These are phyloP conservation scores for Ochotona curzoniae DNA, from an alignment of 2,113 vertebrate genomes.

Conservation along the genomic window DNA sequence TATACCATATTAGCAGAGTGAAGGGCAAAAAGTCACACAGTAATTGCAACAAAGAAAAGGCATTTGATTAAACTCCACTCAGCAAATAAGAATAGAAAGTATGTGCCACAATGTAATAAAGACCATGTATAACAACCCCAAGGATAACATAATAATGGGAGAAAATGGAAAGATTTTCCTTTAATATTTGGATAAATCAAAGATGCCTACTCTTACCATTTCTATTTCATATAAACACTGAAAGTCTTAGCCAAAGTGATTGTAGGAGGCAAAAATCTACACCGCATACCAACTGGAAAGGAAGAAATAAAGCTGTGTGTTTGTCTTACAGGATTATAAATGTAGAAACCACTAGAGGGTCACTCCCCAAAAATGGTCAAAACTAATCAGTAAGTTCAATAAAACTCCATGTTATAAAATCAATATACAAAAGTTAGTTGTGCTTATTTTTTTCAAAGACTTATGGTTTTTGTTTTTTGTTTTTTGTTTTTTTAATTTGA, in stretches of 20 bases:
- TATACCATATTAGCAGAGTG: neutral
- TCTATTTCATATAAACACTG: neutral
- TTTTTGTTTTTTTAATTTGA: too few species aligned
- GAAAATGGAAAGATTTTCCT: neutral
- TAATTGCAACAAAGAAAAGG: neutral
- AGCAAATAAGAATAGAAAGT: neutral
- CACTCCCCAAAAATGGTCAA: neutral
- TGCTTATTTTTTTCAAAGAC: neutral
- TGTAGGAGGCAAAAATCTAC: neutral
- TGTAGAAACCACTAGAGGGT: neutral
- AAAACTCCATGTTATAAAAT: neutral
- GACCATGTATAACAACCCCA: neutral
- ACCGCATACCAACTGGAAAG: neutral
- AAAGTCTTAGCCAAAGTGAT: neutral
- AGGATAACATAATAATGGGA: neutral
- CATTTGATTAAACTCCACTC: neutral
- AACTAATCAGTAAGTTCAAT: neutral
- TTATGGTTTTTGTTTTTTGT: too few species aligned
- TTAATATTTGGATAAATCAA: neutral
- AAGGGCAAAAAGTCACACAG: neutral
- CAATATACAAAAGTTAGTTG: neutral
- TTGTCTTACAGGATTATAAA: neutral
- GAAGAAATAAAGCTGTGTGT: neutral
- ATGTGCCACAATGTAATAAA: neutral
- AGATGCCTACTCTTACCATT: neutral